These are phyloP conservation scores for Rhynchotus rufescens DNA, from an alignment of 2,797 vertebrate species.

Conservation along the genomic window DNA sequence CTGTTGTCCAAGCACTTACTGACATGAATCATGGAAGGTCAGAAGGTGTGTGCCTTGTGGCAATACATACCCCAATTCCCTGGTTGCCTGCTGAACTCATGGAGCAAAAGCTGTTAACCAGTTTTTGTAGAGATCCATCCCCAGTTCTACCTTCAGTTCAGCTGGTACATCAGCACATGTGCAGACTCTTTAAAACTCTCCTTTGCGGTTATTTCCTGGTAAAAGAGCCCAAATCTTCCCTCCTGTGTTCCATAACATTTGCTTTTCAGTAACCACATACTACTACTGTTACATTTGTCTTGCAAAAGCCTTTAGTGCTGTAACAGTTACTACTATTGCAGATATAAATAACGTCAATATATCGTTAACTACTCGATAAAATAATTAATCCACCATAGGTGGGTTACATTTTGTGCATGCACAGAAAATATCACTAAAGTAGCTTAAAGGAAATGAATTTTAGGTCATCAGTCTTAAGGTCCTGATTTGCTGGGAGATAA, in stretches of 20 bases:
- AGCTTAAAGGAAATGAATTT: conserved; percentile 42
- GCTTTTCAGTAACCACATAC: neutral
- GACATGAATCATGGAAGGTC: neutral
- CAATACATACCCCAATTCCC: neutral
- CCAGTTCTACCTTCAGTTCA: neutral
- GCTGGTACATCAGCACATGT: neutral
- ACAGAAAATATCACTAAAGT: neutral
- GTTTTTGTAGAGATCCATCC: neutral
- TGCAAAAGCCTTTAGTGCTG: neutral
- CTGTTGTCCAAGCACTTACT: neutral
- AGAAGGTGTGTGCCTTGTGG: neutral
- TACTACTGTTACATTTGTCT: neutral
- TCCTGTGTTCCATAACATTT: neutral
- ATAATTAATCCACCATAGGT: neutral
- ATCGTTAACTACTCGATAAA: neutral
- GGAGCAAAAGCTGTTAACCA: accelerated
- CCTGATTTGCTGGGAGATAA: conserved; percentile 49
- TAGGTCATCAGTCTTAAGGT: conserved; percentile 39
- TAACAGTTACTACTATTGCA: neutral
- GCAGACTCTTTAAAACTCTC: neutral
- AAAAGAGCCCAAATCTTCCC: neutral
- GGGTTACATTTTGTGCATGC: neutral
- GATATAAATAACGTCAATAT: neutral
- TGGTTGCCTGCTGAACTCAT: neutral
- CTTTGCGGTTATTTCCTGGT: neutral